Evolutionary conservation across 1,140 invertebrate species (phyloP), one percentile per base, ranked within the genome.

Genomic region (Hylaeus anthracinus): DNA sequence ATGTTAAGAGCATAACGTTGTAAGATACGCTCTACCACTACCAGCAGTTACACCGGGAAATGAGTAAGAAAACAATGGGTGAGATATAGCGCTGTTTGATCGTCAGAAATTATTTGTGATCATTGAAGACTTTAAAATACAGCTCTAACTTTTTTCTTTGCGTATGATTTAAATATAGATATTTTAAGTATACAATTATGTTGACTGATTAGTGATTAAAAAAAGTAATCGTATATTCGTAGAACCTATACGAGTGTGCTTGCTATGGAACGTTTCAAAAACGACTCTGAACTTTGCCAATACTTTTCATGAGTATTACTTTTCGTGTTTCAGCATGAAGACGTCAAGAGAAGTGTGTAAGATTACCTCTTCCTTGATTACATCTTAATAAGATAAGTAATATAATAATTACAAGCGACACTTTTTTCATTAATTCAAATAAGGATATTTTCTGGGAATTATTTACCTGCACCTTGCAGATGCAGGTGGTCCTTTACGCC

Each of bases 321-420:
- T 86, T 86, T 86, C 85, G 71, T 80, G 72, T 86, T 86, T 71
- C 67, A 84, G 64, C 63, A 63, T 41, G 63, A 76, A 73, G 63
- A 84, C 79, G 65, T 79, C 75, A 71, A 86, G 56, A 60, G 86
- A 85, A 84, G 61, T 79, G 74, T 85, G 55, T 85, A 89, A 85
- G 66, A 88, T 84, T 86, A 88, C 67, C 72, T 84, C 76, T 90
- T 82, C 72, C 81, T 85, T 75, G 65, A 85, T 87, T 83, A 55
- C 73, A 85, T 84, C 64, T 81, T 86, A 86, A 74, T 70, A 64
- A 82, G 67, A 83, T 82, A 85, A 84, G 80, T 76, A 73, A 85
- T 80, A 79, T 61, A 64, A 75, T 61, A 43, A 71, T 78, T 48
- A 26, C 41, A 60, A 26, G 41, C 45, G 58, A 79, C 41, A 60